Evolutionary conservation across 92 coral and sea anemone species (phyloP).

Genomic region (Heliopora coerulea): DNA sequence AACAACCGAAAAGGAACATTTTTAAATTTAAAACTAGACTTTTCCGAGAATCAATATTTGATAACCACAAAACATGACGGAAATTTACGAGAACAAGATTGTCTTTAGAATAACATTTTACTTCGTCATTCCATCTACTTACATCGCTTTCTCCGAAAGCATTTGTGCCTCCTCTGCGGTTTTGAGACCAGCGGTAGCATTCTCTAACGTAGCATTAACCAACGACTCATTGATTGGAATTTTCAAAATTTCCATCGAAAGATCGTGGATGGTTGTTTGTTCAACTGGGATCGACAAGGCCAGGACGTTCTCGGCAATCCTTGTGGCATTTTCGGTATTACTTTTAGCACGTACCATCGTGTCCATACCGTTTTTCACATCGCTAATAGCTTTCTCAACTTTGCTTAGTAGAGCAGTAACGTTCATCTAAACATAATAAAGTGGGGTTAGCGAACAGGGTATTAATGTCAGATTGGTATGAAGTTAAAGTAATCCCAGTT

Average conservation of each 20-base stretch:
- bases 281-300: conserved; percentile 73
- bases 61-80: background rate
- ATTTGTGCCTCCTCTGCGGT: conserved; percentile 73
- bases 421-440: conserved; percentile 55
- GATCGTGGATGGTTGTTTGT: conserved; percentile 62
- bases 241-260: conserved; percentile 67
- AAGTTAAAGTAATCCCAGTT: no score
- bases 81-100: no score
- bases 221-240: conserved; percentile 66
- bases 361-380: conserved; percentile 72
- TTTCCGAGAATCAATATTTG: no score
- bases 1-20: no score
- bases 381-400: conserved; percentile 59
- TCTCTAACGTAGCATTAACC: conserved; percentile 71
- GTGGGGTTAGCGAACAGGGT: background rate
- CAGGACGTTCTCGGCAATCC: conserved; percentile 67
- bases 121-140: no score
- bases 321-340: conserved; percentile 72
- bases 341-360: conserved; percentile 59
- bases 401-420: conserved; percentile 68
- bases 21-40: no score
- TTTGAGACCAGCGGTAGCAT: conserved; percentile 76
- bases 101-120: no score
- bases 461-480: no score
- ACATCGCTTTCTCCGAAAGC: conserved; percentile 81